These are phyloP conservation scores for Taurulus bubalis DNA, from an alignment of 2,113 vertebrate species.

Conservation along the genomic window DNA sequence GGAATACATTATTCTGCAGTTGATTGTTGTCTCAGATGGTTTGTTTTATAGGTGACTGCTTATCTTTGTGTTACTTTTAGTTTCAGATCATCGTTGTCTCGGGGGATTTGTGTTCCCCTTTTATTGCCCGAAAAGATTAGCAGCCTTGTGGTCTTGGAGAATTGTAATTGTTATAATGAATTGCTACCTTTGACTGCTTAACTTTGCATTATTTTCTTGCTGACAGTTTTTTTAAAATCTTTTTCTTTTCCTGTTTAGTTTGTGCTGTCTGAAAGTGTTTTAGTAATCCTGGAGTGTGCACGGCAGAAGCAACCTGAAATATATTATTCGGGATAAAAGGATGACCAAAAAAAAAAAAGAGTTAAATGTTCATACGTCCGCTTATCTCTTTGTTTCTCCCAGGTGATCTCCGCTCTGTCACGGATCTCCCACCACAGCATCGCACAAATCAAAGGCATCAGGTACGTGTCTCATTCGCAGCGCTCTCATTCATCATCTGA, in stretches of 20 bases:
- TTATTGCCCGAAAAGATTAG: not conserved
- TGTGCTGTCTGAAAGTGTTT: not conserved
- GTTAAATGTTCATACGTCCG: not conserved
- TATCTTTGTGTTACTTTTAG: not conserved
- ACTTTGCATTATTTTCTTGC: not conserved
- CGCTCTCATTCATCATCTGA: constrained; percentile 5
- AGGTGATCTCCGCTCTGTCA: constrained; percentile 96
- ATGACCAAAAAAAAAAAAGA: not conserved
- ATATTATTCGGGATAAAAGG: not conserved
- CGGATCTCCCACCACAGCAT: constrained; percentile 95
- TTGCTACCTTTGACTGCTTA: not conserved
- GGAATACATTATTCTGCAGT: not conserved
- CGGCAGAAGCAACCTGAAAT: not conserved
- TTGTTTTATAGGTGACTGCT: not conserved
- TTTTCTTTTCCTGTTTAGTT: not conserved
- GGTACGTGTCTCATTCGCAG: constrained; percentile 73
- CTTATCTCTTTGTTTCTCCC: constrained; percentile 68
- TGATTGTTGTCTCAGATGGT: not conserved
- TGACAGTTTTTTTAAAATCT: not conserved
- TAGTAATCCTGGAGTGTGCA: not conserved
- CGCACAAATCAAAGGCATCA: constrained; percentile 95
- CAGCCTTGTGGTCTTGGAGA: no score
- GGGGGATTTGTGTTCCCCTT: not conserved
- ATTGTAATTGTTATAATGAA: not conserved
- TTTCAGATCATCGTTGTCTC: not conserved